A percentile compares a stretch with the other conserved stretches of the same genome.
These are phyloP conservation scores for Oligia fasciuncula DNA, from an alignment of 2,888 invertebrate species.

Conservation along the genomic window DNA sequence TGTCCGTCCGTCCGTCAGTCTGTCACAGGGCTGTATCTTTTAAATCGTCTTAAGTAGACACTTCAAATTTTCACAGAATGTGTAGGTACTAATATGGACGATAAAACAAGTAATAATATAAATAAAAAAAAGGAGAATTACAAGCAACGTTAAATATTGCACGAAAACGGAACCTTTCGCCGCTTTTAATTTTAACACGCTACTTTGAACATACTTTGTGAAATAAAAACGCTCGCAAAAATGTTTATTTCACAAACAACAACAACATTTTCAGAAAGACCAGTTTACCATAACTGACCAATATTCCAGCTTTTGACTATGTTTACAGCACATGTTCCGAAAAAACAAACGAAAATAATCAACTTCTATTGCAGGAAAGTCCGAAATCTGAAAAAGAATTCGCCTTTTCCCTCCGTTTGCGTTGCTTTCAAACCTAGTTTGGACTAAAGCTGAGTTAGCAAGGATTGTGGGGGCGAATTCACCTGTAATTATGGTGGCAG, in stretches of 20 bases:
- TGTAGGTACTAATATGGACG: neutral
- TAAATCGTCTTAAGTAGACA: neutral
- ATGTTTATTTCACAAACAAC: no score
- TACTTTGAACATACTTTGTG: slow-evolving; percentile 26
- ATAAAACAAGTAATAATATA: neutral
- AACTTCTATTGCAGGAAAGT: slow-evolving; percentile 24
- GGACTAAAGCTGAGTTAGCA: slow-evolving; percentile 58
- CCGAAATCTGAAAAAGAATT: slow-evolving; percentile 45
- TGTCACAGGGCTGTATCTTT: neutral
- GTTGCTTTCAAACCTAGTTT: slow-evolving; percentile 43
- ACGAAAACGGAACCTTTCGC: neutral
- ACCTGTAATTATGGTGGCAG: slow-evolving; percentile 66
- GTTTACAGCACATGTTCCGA: slow-evolving; percentile 32
- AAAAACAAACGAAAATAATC: slow-evolving; percentile 52
- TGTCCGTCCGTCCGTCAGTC: neutral
- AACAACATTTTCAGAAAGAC: slow-evolving; percentile 25
- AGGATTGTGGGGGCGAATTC: slow-evolving; percentile 62
- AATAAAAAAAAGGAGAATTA: neutral
- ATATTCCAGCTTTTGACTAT: slow-evolving; percentile 10
- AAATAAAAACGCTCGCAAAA: slow-evolving; percentile 20
- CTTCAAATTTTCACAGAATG: neutral
- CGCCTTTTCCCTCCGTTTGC: slow-evolving; percentile 30
- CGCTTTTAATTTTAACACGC: slow-evolving; percentile 22
- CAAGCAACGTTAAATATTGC: neutral
- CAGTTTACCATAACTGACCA: slow-evolving; percentile 24